Evolutionary conservation across 2,113 vertebrate species (phyloP), one percentile per base, ranked within the genome.

Genomic region (Synchiropus splendidus): DNA sequence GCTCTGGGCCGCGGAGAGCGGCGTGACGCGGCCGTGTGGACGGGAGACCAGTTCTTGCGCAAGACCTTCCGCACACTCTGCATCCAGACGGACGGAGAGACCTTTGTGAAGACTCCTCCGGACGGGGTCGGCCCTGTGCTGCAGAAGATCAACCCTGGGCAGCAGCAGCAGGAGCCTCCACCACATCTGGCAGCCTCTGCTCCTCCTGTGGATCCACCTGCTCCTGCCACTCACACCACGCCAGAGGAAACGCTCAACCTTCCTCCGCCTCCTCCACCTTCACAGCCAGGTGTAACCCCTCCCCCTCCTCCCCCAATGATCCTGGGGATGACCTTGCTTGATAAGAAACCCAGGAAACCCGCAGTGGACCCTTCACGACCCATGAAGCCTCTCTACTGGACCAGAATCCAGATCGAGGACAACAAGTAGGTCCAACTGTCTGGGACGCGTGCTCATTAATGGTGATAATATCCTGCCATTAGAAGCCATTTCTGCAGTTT

Each of bases 371-470:
- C 91, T 13, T 76, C 83, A n/a, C 78, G 75, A 54, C 91, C 90
- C 44, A 98, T 98, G 94, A 98, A 89, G 68, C 89, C 95, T 45
- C 87, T 98, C 33, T 96, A 98, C 62, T 98, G 95, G 95, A 94
- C 86, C 54, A 87, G 92, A 58, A 92, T 98, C 79, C 95, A 98
- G 51, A 73, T 98, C 53, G 85, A 88, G 64, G 81, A 83, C 40
- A 87, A 64, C 74, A 92, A 90, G 95, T 98, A 89, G 54, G 67
- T 62, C 51, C 10, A 44, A 5, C 27, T 27, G 9, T 6, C 6
- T 31, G 5, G 4, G 6, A n/a, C 5, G 2, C 31, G 2, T 10
- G 3, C 38, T 41, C 34, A 43, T 13, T 9, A 15, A n/a, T n/a
- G n/a, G n/a, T n/a, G n/a, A n/a, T n/a, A n/a, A n/a, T n/a, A n/a